phyloP scores from a whole-genome alignment of 2,888 invertebrate genomes.

The Pyrochroa serraticornis region DNA sequence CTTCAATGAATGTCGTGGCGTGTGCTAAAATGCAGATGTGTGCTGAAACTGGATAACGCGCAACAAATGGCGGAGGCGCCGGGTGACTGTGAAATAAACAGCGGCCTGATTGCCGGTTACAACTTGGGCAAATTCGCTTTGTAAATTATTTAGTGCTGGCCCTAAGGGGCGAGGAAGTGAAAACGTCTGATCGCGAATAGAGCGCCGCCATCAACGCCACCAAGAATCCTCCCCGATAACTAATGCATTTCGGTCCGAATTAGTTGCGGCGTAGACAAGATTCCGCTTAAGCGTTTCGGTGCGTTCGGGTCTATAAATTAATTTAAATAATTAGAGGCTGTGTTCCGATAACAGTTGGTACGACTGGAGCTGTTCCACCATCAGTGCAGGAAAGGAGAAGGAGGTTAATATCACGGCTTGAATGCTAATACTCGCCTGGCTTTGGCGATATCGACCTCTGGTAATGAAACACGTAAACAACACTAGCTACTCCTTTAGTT shows the following conservation, averaged over 20 bases:
- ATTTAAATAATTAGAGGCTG: slow-evolving; percentile 39
- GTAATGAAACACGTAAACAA: slow-evolving; percentile 39
- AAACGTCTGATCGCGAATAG: no score
- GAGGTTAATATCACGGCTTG: slow-evolving; percentile 35
- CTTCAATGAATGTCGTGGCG: no score
- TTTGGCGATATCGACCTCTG: slow-evolving; percentile 36
- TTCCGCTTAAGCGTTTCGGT: slow-evolving; percentile 12
- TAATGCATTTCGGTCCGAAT: slow-evolving; percentile 20
- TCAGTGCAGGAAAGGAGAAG: slow-evolving; percentile 13
- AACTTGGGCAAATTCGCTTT: no score
- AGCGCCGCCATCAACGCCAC: no score
- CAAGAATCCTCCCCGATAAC: background rate
- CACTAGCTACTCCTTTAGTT: slow-evolving; percentile 34
- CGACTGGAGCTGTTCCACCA: slow-evolving; percentile 10
- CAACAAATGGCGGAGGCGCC: no score
- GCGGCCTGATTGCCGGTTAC: no score
- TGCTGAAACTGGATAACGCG: no score
- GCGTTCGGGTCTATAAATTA: slow-evolving; percentile 34
- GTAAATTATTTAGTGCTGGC: no score
- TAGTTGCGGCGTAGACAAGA: slow-evolving; percentile 15
- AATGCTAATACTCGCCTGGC: slow-evolving; percentile 37
- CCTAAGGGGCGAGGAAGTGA: no score
- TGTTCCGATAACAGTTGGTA: slow-evolving; percentile 34
- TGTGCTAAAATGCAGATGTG: no score
- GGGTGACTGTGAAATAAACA: no score